A percentile compares a stretch with the other conserved stretches of the same genome.
These are phyloP conservation scores for Ischnus inquisitorius DNA, from an alignment of 2,888 invertebrate species.

Conservation along the genomic window DNA sequence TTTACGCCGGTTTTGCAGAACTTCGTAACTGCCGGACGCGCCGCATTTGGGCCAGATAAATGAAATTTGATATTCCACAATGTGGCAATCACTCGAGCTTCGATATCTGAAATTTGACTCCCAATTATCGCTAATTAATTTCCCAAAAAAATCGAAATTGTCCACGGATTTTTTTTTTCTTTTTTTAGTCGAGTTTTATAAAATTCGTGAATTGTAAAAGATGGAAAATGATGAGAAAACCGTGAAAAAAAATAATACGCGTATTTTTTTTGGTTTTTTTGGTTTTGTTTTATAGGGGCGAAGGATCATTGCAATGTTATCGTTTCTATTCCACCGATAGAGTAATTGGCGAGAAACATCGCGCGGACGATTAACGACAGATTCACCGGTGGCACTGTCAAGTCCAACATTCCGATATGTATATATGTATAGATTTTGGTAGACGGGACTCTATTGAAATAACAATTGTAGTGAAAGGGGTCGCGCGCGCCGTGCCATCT, in stretches of 20 bases:
- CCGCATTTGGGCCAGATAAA: neutral
- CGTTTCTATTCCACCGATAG: neutral
- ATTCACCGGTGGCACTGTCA: neutral
- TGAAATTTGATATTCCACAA: neutral
- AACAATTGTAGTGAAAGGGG: conserved; percentile 43
- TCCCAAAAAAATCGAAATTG: too few species aligned
- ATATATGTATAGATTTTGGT: conserved; percentile 7
- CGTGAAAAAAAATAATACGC: too few species aligned
- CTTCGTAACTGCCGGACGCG: neutral
- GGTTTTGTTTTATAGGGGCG: neutral
- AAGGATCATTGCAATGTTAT: neutral
- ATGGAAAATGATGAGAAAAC: too few species aligned
- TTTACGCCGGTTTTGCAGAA: neutral
- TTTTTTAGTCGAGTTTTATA: neutral
- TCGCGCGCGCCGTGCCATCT: neutral
- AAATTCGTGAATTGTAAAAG: too few species aligned
- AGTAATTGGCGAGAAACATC: neutral
- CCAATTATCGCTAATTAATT: neutral
- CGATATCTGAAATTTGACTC: neutral
- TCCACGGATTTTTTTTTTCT: neutral
- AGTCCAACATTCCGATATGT: neutral
- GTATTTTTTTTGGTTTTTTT: neutral
- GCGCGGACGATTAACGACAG: neutral
- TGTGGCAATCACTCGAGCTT: neutral
- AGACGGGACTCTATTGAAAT: conserved; percentile 40